phyloP scores from a whole-genome alignment of 2,888 invertebrate genomes.

The Clistopyga incitator region DNA sequence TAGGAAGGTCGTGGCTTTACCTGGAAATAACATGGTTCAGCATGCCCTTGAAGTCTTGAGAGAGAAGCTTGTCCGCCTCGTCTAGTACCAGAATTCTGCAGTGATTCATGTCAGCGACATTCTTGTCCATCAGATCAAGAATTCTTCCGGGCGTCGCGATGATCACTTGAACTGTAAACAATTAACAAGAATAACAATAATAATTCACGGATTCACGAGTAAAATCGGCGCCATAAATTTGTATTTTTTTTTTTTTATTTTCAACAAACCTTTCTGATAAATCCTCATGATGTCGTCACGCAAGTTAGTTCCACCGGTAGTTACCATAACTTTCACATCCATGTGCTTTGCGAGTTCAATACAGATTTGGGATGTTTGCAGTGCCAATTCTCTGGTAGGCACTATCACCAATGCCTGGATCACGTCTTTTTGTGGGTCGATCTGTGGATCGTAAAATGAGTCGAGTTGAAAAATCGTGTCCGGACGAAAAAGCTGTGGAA shows the following conservation, averaged over 20 bases:
- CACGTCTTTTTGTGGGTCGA: conserved; percentile 94
- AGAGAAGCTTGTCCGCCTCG: conserved; percentile 99
- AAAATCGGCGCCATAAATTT: conserved; percentile 7
- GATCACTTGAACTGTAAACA: conserved; percentile 94
- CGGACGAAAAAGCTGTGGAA: not conserved
- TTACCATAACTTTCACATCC: conserved; percentile 99
- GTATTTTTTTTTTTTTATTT: not conserved
- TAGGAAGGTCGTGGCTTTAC: conserved; percentile 70
- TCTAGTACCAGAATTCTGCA: conserved; percentile 99
- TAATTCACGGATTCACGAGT: not conserved
- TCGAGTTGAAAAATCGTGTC: not conserved
- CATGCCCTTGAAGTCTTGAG: conserved; percentile 99
- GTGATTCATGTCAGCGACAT: conserved; percentile 96
- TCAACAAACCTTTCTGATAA: conserved; percentile 94
- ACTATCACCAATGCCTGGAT: conserved; percentile 99
- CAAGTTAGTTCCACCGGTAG: conserved; percentile 98
- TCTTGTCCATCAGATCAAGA: conserved; percentile 99
- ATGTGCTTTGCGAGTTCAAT: conserved; percentile 99
- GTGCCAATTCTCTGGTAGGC: conserved; percentile 98
- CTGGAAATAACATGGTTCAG: conserved; percentile 97
- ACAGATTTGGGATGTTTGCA: conserved; percentile 99
- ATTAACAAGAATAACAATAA: not conserved
- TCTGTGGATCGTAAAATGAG: conserved; percentile 78
- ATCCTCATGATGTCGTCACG: conserved; percentile 99
- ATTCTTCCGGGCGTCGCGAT: conserved; percentile 99